These are phyloP conservation scores for Spea multiplicata DNA, from an alignment of 2,113 vertebrate species.

Conservation along the genomic window DNA sequence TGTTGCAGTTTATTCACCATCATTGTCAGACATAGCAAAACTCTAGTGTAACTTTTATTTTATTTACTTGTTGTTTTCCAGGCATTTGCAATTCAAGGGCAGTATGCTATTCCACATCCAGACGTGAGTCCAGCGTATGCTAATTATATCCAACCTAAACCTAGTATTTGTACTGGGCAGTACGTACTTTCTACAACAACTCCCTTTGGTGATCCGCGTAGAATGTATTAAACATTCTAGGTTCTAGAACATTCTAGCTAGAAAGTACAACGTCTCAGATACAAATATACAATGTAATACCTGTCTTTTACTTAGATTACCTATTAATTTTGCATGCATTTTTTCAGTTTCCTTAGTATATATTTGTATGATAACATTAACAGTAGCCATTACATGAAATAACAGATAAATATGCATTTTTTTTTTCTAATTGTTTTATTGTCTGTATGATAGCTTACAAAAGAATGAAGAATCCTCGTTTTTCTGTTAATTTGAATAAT, in stretches of 20 bases:
- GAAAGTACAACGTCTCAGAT: conserved; percentile 66
- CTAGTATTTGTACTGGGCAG: conserved; percentile 63
- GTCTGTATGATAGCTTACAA: conserved; percentile 55
- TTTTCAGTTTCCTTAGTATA: conserved; percentile 52
- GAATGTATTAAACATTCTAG: background rate
- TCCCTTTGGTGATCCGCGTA: background rate
- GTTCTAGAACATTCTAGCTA: conserved; percentile 21
- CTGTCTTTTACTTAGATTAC: conserved; percentile 31
- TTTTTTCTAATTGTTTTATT: conserved; percentile 60
- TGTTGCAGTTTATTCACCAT: background rate
- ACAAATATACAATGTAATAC: conserved; percentile 57
- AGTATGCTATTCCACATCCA: conserved; percentile 88
- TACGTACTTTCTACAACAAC: conserved; percentile 60
- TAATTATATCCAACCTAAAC: conserved; percentile 55
- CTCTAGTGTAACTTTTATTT: conserved; percentile 50
- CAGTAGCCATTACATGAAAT: conserved; percentile 61
- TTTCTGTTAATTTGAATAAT: conserved; percentile 63
- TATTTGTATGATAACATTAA: conserved; percentile 62
- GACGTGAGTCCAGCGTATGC: conserved; percentile 81
- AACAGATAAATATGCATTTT: conserved; percentile 58
- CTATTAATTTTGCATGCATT: conserved; percentile 56
- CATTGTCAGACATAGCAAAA: background rate
- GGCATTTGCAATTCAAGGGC: conserved; percentile 87
- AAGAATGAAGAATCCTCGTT: conserved; percentile 55
- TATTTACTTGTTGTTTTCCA: conserved; percentile 63